Percentiles rank a stretch among this genome's conserved stretches.
phyloP scores from a whole-genome alignment of 2,113 vertebrate genomes.

The Hypanus sabinus region DNA sequence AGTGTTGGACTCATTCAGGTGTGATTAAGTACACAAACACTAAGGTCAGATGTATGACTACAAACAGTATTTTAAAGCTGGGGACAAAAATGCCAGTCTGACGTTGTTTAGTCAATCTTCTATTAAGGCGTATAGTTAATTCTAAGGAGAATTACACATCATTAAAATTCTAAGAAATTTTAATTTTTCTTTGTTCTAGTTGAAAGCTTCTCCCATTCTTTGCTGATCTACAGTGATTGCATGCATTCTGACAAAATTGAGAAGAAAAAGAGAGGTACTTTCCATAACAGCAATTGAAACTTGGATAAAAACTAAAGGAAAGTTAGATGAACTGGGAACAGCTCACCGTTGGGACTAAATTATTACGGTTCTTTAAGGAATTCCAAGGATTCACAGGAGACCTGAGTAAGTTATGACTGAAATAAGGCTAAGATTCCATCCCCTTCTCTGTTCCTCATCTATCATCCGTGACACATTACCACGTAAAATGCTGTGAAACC shows the following conservation, averaged over 20 bases:
- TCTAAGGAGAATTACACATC: background rate
- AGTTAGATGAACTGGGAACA: constrained; percentile 16
- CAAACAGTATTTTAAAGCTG: background rate
- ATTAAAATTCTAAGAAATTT: background rate
- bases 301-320: constrained; percentile 32
- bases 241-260: background rate
- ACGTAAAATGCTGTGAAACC: background rate
- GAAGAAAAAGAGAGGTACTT: background rate
- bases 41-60: background rate
- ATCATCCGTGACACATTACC: background rate
- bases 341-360: constrained; percentile 23
- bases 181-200: constrained; percentile 3
- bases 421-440: background rate
- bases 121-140: background rate
- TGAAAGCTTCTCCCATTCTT: background rate
- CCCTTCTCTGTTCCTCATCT: background rate
- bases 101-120: background rate
- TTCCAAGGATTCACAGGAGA: background rate
- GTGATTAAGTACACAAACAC: background rate
- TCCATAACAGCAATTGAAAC: background rate
- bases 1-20: background rate
- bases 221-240: constrained; percentile 11
- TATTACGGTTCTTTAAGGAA: background rate
- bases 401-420: background rate
- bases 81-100: background rate